phyloP scores from a whole-genome alignment of 2,113 vertebrate genomes.

The Passerina amoena region DNA sequence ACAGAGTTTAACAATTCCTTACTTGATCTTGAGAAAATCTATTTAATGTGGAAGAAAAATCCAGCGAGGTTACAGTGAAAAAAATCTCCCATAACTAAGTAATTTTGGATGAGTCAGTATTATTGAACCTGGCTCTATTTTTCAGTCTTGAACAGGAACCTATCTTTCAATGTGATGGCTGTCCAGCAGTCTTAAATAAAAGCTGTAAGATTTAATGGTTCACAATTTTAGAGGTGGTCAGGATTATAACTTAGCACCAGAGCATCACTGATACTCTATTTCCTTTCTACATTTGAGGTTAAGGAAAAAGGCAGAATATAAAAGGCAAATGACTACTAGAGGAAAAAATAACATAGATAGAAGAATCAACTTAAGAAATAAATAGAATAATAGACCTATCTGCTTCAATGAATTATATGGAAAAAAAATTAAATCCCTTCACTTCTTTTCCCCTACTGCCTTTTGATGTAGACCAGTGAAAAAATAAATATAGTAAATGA shows the following conservation, averaged over 20 bases:
- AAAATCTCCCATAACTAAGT: neutral
- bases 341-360: neutral
- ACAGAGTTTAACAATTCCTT: neutral
- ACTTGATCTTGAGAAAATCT: neutral
- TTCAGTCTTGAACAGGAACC: neutral
- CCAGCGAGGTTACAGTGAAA: neutral
- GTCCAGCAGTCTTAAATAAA: neutral
- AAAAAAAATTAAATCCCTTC: neutral
- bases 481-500: neutral
- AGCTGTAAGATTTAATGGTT: neutral
- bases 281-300: neutral
- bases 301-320: neutral
- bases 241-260: neutral
- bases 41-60: neutral
- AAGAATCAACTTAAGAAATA: neutral
- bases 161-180: neutral
- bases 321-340: neutral
- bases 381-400: neutral
- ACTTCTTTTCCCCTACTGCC: accelerated
- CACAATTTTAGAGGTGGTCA: neutral
- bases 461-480: neutral
- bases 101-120: neutral
- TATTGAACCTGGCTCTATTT: neutral
- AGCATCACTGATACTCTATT: neutral
- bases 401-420: neutral